Base-by-base conservation (phyloP, 2,888 invertebrate species). In the Ernsta delagoae region DNA sequence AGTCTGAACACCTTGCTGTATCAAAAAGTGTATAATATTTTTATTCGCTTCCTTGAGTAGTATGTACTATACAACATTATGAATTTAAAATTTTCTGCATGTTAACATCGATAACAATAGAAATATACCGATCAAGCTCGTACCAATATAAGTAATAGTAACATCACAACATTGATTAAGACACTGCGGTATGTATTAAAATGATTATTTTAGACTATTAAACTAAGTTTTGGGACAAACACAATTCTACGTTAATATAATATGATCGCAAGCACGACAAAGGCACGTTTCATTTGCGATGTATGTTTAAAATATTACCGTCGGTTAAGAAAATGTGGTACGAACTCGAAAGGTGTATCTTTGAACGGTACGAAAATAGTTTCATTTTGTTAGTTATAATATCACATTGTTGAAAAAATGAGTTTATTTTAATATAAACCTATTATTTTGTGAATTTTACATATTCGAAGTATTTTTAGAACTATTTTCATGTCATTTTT, bases 331-430 rank as follows among this genome's bases (percentile, higher is more conserved):
- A 39, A 69, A 69, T n/a, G 57, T 63, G 53, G 50, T 64, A 64
- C 69, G 69, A 69, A 59, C 69, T 45, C 59, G 53, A 69, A 59
- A 53, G 50, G 53, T 57, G 53, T 63, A 53, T 43, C 59, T 64
- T 69, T 64, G 59, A 63, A 59, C 64, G 63, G 69, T 69, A 69
- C 53, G 69, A 69, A 69, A 69, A 69, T 69, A 69, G 69, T 69
- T 41, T 53, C 63, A 64, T 39, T 59, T 69, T 64, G 53, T 69
- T 69, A 69, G 63, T 59, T 69, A 63, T 69, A 70, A 70, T 70
- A 70, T 70, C 69, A 70, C 69, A 70, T 70, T 54, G 45, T 70
- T 59, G 53, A 61, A 57, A 70, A 69, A 70, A 70, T 53, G 53
- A 41, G 54, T 59, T 64, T 45, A 62, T 59, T 59, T 43, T 54